These are phyloP conservation scores for Coenonympha glycerion DNA, from an alignment of 2,888 invertebrate genomes.

Conservation along the genomic window DNA sequence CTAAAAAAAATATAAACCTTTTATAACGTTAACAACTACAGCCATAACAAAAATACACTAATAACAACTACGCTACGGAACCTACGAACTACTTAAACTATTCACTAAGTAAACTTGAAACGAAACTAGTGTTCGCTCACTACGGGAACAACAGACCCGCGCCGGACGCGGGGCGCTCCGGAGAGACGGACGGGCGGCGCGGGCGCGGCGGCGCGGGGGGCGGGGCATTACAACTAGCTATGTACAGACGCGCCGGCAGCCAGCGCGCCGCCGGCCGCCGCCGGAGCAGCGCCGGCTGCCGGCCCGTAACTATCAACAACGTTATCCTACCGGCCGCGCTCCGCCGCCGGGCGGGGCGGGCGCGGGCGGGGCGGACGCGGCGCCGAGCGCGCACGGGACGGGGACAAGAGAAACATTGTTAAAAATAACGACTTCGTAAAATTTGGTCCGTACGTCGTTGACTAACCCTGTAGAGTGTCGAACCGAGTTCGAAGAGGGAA, in stretches of 20 bases:
- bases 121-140: constrained; percentile 69
- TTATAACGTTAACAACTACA: constrained; percentile 74
- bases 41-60: constrained; percentile 75
- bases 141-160: constrained; percentile 52
- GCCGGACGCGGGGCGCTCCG: constrained; percentile 31
- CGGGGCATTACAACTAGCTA: too few relatives aligned
- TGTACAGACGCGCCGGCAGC: constrained; percentile 30
- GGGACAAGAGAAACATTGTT: constrained; percentile 46
- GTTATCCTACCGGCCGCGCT: too few relatives aligned
- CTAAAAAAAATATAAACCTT: constrained; percentile 70
- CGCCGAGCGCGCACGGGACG: constrained; percentile 44
- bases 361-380: constrained; percentile 24
- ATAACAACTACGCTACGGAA: constrained; percentile 71
- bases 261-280: constrained; percentile 33
- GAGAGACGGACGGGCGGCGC: constrained; percentile 27
- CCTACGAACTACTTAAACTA: constrained; percentile 71
- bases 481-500: constrained; percentile 47
- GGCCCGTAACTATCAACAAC: too few relatives aligned
- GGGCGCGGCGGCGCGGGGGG: constrained; percentile 41
- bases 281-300: too few relatives aligned
- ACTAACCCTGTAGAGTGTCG: constrained; percentile 58
- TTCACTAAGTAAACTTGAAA: constrained; percentile 66
- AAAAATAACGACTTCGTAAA: constrained; percentile 43
- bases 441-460: constrained; percentile 62
- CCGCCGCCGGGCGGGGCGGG: constrained; percentile 27